These are phyloP conservation scores for Psittacula cyanocephala DNA, from an alignment of 2,113 vertebrate species.

Conservation along the genomic window DNA sequence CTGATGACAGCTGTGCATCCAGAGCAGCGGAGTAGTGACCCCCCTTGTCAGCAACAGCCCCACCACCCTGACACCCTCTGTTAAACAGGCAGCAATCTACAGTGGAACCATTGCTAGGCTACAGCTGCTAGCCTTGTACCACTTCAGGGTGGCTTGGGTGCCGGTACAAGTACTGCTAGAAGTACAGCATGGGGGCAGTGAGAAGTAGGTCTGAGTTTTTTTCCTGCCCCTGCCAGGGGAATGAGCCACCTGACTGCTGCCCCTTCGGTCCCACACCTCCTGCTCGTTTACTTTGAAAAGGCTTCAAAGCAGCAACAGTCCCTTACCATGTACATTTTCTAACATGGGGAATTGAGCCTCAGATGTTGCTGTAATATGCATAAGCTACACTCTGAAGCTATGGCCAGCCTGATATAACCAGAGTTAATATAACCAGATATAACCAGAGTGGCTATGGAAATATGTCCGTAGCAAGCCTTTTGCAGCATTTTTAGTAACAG, in stretches of 20 bases:
- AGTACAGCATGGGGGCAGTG: neutral
- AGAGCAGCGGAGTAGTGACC: neutral
- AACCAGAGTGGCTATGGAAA: neutral
- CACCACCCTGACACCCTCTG: neutral
- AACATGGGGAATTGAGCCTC: neutral
- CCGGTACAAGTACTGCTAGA: neutral
- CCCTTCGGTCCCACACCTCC: neutral
- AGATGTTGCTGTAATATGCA: neutral
- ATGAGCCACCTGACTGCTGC: neutral
- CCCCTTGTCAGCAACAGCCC: neutral
- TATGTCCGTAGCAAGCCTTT: neutral
- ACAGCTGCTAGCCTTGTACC: neutral
- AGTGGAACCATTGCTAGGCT: neutral
- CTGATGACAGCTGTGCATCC: neutral
- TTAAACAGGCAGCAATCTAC: neutral
- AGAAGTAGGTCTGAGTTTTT: neutral
- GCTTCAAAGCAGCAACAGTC: neutral
- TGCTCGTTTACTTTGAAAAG: neutral
- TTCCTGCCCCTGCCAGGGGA: neutral
- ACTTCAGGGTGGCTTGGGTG: neutral
- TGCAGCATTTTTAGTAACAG: neutral
- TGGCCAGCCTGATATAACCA: neutral
- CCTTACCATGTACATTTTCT: neutral
- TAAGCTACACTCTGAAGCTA: neutral
- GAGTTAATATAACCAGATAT: neutral